Conservation (phyloP, 2,888 invertebrate species). For the Tachina fera region DNA sequence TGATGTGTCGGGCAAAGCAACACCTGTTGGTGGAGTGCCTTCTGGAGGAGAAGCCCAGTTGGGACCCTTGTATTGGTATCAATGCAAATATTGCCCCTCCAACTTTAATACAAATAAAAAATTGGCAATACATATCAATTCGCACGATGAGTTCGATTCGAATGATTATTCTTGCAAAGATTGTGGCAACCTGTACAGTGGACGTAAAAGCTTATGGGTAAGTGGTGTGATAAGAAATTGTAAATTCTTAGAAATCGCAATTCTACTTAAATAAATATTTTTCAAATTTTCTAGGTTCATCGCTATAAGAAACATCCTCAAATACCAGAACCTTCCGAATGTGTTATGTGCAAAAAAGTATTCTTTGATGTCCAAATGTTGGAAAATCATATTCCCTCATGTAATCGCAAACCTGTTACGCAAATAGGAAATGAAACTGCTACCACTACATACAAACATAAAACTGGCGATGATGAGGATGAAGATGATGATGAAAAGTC, state of each 20-base stretch:
- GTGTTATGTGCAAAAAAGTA: slow-evolving; percentile 81
- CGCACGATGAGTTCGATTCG: slow-evolving; percentile 82
- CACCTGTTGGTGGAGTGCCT: slow-evolving; percentile 64
- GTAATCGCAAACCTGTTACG: slow-evolving; percentile 78
- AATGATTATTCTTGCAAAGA: slow-evolving; percentile 83
- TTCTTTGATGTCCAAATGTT: slow-evolving; percentile 83
- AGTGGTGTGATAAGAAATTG: slow-evolving; percentile 53
- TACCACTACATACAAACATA: slow-evolving; percentile 76
- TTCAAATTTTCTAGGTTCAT: slow-evolving; percentile 77
- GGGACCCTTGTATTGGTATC: slow-evolving; percentile 81
- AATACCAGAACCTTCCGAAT: slow-evolving; percentile 81
- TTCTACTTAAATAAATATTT: not conserved
- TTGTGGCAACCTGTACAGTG: slow-evolving; percentile 83
- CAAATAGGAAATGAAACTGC: slow-evolving; percentile 69
- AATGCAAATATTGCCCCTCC: slow-evolving; percentile 83
- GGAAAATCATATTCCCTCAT: slow-evolving; percentile 80
- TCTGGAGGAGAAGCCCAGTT: slow-evolving; percentile 44
- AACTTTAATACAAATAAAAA: slow-evolving; percentile 83
- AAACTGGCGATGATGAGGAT: slow-evolving; percentile 69
- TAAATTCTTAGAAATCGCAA: not conserved
- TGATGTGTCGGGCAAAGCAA: slow-evolving; percentile 71
- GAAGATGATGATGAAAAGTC: slow-evolving; percentile 67
- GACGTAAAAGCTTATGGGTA: slow-evolving; percentile 83
- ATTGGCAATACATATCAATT: slow-evolving; percentile 82
- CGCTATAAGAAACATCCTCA: slow-evolving; percentile 83